Conservation (phyloP, 2,113 vertebrate genomes). For the human region DNA sequence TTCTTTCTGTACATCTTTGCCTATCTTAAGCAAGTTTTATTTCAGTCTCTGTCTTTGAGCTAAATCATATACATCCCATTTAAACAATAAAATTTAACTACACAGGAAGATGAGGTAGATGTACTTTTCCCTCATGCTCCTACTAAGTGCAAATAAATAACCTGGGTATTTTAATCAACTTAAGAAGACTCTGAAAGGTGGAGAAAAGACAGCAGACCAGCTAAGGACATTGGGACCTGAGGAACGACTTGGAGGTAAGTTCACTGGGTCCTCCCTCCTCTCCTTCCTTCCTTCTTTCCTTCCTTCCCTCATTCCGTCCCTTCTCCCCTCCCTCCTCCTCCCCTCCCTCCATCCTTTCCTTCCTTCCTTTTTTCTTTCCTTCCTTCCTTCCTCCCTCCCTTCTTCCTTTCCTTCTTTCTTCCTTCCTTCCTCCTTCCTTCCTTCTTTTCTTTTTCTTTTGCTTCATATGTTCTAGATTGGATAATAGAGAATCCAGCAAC, state of each 20-base stretch:
- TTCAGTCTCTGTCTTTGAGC: neutral
- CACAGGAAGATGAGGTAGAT: neutral
- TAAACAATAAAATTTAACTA: neutral
- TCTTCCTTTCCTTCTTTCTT: neutral
- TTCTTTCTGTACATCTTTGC: neutral
- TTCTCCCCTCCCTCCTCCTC: neutral
- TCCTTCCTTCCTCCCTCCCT: too few species aligned
- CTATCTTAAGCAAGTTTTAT: neutral
- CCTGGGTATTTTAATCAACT: neutral
- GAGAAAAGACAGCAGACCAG: neutral
- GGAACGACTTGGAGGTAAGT: neutral
- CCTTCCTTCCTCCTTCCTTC: neutral
- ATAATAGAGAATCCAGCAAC: neutral
- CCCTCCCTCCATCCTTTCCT: too few species aligned
- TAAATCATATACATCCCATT: neutral
- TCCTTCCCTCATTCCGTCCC: too few species aligned
- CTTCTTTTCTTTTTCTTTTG: neutral
- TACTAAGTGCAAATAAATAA: neutral
- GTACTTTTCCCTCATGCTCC: neutral
- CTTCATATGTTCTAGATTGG: neutral
- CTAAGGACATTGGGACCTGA: too few species aligned
- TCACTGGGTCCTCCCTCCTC: neutral
- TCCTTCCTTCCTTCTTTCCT: neutral
- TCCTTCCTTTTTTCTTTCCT: fast-evolving
- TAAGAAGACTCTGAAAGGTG: neutral